Percentiles rank a stretch among this genome's conserved stretches.
phyloP scores from a whole-genome alignment of 2,797 vertebrate genomes.

The Calcarius lapponicus region DNA sequence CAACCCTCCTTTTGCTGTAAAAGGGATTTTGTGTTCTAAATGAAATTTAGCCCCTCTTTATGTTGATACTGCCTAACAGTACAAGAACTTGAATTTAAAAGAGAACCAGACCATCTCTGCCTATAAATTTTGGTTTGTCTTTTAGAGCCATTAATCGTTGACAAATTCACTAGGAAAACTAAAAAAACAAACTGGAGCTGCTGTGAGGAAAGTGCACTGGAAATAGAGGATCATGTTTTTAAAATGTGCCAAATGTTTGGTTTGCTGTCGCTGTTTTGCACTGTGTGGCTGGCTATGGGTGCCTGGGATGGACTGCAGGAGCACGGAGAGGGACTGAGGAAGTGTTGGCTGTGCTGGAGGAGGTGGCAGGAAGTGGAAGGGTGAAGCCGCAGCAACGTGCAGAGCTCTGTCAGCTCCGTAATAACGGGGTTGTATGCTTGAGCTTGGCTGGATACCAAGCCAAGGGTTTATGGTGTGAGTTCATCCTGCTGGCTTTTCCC shows the following conservation, averaged over 20 bases:
- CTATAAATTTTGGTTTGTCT: neutral
- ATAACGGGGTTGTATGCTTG: slow-evolving; percentile 32
- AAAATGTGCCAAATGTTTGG: neutral
- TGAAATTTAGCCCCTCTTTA: neutral
- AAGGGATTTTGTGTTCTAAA: neutral
- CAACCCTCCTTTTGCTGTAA: neutral
- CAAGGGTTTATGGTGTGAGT: slow-evolving; percentile 60
- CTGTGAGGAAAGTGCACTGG: neutral
- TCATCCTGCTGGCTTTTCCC: slow-evolving; percentile 65
- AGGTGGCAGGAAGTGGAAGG: neutral
- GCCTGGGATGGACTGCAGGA: accelerated
- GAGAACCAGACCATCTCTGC: neutral
- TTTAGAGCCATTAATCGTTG: neutral
- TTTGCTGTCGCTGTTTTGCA: neutral
- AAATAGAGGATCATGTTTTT: neutral
- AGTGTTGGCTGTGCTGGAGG: neutral
- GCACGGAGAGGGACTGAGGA: neutral
- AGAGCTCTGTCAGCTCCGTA: neutral
- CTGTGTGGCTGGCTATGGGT: accelerated
- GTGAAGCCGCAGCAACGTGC: neutral
- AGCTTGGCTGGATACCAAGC: slow-evolving; percentile 53
- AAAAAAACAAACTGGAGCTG: neutral
- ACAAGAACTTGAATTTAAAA: neutral
- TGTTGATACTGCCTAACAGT: neutral
- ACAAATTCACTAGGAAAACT: neutral